Percentiles rank a stretch among this genome's conserved stretches.
Evolutionary conservation across 2,797 vertebrate species (phyloP).

Genomic region (Oreonectes daqikongensis): DNA sequence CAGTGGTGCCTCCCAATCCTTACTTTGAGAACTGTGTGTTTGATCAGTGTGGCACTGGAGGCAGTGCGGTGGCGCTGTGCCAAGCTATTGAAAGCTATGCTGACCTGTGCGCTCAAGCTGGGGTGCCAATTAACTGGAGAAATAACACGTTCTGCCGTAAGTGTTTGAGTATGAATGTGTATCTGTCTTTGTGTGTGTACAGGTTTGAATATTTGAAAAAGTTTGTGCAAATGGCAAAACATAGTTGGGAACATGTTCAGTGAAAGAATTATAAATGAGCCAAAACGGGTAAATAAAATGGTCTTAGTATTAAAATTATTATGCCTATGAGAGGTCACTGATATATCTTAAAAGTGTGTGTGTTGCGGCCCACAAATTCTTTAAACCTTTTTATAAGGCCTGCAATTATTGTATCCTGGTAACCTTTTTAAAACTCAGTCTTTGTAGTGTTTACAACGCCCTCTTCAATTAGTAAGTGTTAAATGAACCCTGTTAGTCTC

Average conservation of each 20-base stretch:
- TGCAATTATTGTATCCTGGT: conserved; percentile 19
- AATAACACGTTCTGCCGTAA: conserved; percentile 85
- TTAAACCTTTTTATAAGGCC: conserved; percentile 12
- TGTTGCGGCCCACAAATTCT: neutral
- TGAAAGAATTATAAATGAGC: too few species aligned
- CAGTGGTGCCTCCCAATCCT: conserved; percentile 70
- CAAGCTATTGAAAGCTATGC: conserved; percentile 87
- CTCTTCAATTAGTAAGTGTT: conserved; percentile 4
- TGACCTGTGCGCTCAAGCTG: conserved; percentile 79
- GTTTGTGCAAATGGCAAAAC: neutral
- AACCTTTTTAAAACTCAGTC: conserved; percentile 18
- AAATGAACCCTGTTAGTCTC: neutral
- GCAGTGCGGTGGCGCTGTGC: conserved; percentile 81
- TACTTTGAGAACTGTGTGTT: conserved; percentile 86
- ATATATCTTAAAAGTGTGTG: neutral
- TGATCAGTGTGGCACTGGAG: conserved; percentile 83
- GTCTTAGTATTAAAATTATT: too few species aligned
- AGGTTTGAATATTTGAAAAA: neutral
- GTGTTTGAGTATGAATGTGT: conserved; percentile 53
- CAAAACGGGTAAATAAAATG: too few species aligned
- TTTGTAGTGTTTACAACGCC: conserved; percentile 10
- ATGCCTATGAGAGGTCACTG: too few species aligned
- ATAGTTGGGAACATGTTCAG: too few species aligned
- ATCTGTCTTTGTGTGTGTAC: conserved; percentile 13
- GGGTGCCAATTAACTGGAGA: conserved; percentile 81